Conservation (phyloP, 2,888 invertebrate species). For the Theretra japonica region DNA sequence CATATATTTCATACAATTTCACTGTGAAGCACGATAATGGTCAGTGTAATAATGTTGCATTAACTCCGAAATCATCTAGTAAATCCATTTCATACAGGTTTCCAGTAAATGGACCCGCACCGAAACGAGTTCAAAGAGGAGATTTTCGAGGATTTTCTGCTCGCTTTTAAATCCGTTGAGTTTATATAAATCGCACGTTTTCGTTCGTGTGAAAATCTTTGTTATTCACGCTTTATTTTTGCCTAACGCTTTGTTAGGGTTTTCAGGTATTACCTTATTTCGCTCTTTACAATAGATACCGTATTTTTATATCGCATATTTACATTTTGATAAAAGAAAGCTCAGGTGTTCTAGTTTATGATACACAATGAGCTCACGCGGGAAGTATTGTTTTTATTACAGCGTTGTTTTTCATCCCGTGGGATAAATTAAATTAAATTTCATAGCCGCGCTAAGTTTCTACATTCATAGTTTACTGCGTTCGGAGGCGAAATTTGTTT, state of each 20-base stretch:
- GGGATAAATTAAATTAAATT: neutral
- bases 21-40: neutral
- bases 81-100: slow-evolving; percentile 39
- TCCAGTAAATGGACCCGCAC: slow-evolving; percentile 48
- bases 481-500: neutral
- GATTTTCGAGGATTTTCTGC: slow-evolving; percentile 57
- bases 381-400: neutral
- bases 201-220: slow-evolving; percentile 46
- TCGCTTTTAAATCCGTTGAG: slow-evolving; percentile 53
- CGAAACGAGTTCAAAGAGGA: slow-evolving; percentile 54
- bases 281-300: slow-evolving; percentile 2
- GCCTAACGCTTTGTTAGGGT: neutral
- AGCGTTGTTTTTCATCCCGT: neutral
- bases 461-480: neutral
- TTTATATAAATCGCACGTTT: slow-evolving; percentile 61
- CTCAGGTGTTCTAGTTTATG: slow-evolving; percentile 1
- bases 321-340: neutral
- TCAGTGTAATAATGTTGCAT: slow-evolving; percentile 12
- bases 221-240: slow-evolving; percentile 29
- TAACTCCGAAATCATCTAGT: slow-evolving; percentile 16
- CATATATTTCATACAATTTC: neutral
- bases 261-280: neutral
- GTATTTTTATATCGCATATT: neutral
- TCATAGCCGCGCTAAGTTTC: neutral
- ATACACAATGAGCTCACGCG: neutral